Conservation (phyloP, 1,140 invertebrate species). For the Phthorimaea operculella region DNA sequence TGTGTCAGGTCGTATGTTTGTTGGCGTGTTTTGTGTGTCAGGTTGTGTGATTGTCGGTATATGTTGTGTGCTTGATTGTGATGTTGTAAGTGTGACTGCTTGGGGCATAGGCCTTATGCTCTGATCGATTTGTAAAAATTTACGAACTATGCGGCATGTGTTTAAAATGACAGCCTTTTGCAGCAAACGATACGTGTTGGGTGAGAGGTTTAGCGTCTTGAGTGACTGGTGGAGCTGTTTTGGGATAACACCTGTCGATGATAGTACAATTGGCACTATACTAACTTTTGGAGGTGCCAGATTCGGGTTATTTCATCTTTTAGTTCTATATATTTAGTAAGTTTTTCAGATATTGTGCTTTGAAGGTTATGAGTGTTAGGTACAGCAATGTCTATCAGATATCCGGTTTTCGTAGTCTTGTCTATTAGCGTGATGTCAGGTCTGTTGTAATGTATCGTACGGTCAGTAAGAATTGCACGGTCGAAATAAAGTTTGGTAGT, state of each 20-base stretch:
- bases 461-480: conserved; percentile 4
- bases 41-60: too few relatives aligned
- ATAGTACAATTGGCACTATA: conserved; percentile 17
- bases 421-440: neutral
- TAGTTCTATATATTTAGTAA: conserved; percentile 7
- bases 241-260: conserved; percentile 18
- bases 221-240: conserved; percentile 13
- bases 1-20: too few relatives aligned
- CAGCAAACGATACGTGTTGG: conserved; percentile 7
- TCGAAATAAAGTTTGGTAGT: conserved; percentile 7
- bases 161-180: conserved; percentile 19
- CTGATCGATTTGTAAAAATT: conserved; percentile 12
- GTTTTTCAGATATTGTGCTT: conserved; percentile 7
- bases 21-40: too few relatives aligned
- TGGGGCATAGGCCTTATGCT: neutral
- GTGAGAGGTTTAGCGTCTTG: conserved; percentile 11
- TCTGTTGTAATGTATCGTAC: conserved; percentile 1
- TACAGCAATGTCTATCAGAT: conserved; percentile 6
- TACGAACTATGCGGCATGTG: conserved; percentile 17
- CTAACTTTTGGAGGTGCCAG: conserved; percentile 3
- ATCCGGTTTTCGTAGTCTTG: conserved; percentile 5
- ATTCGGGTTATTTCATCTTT: conserved; percentile 9
- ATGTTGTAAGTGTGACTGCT: too few relatives aligned
- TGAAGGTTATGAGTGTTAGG: conserved; percentile 8
- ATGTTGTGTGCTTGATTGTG: too few relatives aligned